phyloP scores from a whole-genome alignment of 2,797 vertebrate genomes.

The Hippopotamyrus pictus region DNA sequence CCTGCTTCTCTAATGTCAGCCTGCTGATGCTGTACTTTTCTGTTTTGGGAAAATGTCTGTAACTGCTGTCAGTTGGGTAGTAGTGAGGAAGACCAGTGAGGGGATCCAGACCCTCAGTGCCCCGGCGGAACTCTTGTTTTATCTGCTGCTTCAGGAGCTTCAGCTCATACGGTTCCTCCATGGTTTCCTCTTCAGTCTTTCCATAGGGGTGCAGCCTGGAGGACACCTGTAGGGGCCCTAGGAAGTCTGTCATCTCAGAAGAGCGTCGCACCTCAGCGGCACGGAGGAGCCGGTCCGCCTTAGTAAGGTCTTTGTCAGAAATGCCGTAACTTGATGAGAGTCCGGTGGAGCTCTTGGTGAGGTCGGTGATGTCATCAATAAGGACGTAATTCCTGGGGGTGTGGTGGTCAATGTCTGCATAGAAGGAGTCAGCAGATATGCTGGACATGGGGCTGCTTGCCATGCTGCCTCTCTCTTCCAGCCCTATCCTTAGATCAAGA shows the following conservation, averaged over 20 bases:
- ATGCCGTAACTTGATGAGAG: constrained; percentile 81
- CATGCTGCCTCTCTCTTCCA: constrained; percentile 89
- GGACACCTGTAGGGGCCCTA: constrained; percentile 74
- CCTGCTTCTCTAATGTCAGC: constrained; percentile 96
- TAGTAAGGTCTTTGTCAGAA: constrained; percentile 88
- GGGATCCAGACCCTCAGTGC: constrained; percentile 86
- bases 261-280: constrained; percentile 81
- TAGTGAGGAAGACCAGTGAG: constrained; percentile 85
- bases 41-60: constrained; percentile 91
- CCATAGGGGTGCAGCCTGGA: constrained; percentile 82
- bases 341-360: constrained; percentile 80
- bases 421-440: constrained; percentile 95
- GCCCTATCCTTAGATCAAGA: constrained; percentile 85
- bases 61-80: constrained; percentile 80
- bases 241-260: constrained; percentile 89
- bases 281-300: constrained; percentile 84
- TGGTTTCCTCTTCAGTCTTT: constrained; percentile 91
- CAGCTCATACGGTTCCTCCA: constrained; percentile 97
- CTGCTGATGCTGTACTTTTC: constrained; percentile 97
- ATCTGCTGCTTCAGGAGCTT: constrained; percentile 98
- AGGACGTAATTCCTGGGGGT: constrained; percentile 87
- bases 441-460: constrained; percentile 95
- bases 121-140: constrained; percentile 95
- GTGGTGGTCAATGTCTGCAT: constrained; percentile 92
- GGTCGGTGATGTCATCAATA: constrained; percentile 94